Conservation (phyloP, 1,140 invertebrate species). For the Homarus americanus region DNA sequence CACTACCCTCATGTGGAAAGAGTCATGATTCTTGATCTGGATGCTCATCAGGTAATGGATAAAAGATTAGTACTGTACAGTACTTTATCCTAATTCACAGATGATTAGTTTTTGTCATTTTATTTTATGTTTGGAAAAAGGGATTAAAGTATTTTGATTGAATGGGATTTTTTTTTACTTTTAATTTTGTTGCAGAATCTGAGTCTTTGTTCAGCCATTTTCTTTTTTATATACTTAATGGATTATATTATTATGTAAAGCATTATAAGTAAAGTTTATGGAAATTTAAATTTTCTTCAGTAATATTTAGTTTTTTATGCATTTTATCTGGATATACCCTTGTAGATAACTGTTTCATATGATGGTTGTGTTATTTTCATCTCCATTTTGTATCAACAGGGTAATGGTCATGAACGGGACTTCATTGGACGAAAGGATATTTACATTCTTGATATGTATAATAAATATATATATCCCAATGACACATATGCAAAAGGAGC, state of each 20-base stretch:
- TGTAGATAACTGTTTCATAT: too few species aligned
- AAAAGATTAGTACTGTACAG: not conserved
- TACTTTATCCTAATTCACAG: not conserved
- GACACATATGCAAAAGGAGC: constrained; percentile 87
- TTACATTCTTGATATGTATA: constrained; percentile 93
- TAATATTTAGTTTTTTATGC: constrained; percentile 22
- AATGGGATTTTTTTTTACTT: too few species aligned
- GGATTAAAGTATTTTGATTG: too few species aligned
- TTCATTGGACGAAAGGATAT: constrained; percentile 84
- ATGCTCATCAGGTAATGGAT: constrained; percentile 87
- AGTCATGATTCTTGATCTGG: constrained; percentile 92
- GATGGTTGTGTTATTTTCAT: not conserved
- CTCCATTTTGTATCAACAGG: constrained; percentile 80
- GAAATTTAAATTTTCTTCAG: not conserved
- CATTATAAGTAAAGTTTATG: too few species aligned
- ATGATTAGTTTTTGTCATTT: too few species aligned
- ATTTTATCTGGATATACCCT: too few species aligned
- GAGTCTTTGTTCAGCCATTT: too few species aligned
- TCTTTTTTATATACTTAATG: too few species aligned
- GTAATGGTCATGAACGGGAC: constrained; percentile 91
- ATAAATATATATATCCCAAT: constrained; percentile 88
- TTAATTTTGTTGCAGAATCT: too few species aligned
- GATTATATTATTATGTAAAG: too few species aligned
- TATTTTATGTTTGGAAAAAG: too few species aligned
- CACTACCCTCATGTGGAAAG: constrained; percentile 82